These are phyloP conservation scores for Phalacrocorax carbo DNA, from an alignment of 2,113 vertebrate species.

Conservation along the genomic window DNA sequence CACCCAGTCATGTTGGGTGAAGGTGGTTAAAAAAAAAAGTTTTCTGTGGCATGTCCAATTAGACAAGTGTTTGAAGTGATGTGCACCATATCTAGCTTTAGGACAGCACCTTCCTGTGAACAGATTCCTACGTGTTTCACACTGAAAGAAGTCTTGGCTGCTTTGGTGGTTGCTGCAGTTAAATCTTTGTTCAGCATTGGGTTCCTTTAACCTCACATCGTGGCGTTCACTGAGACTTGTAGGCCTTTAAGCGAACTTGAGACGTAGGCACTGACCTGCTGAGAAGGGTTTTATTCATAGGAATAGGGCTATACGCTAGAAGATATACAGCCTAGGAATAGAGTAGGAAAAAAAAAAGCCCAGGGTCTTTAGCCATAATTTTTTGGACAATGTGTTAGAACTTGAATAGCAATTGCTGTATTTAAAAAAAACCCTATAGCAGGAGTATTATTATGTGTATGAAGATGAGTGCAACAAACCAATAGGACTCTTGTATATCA, in stretches of 20 bases:
- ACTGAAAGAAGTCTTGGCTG: neutral
- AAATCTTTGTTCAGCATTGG: neutral
- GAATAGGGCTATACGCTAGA: neutral
- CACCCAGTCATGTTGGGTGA: fast-evolving
- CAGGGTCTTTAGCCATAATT: neutral
- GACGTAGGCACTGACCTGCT: neutral
- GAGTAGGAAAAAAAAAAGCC: neutral
- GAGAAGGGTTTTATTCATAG: neutral
- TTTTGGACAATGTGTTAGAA: neutral
- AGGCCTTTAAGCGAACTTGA: neutral
- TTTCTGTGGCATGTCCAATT: neutral
- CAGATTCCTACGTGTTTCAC: fast-evolving
- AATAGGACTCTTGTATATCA: neutral
- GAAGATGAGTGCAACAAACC: neutral
- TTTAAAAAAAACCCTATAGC: neutral
- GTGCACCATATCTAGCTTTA: fast-evolving
- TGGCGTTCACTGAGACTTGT: neutral
- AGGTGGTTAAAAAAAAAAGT: neutral
- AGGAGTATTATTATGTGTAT: neutral
- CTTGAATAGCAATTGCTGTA: neutral
- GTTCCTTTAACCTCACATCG: neutral
- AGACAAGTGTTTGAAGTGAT: neutral
- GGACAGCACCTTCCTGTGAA: neutral
- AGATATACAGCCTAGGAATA: neutral
- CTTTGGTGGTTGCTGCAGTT: neutral